Conservation (phyloP, 2,113 vertebrate genomes). For the Grantiella picta region DNA sequence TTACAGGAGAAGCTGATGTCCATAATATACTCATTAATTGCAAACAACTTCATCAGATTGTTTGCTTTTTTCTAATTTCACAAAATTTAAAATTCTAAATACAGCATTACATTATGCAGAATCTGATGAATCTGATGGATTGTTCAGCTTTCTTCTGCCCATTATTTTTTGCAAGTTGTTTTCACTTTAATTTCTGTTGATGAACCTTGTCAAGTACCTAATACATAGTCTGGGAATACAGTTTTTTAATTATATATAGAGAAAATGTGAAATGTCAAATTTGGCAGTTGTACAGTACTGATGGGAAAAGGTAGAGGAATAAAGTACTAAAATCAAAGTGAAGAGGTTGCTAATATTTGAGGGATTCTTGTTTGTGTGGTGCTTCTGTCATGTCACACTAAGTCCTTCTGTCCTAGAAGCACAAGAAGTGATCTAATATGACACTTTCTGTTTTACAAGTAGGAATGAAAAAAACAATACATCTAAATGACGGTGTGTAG, state of each 20-base stretch:
- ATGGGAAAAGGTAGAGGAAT: not conserved
- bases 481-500: not conserved
- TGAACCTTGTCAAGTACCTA: not conserved
- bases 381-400: not conserved
- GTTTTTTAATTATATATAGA: not conserved
- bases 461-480: not conserved
- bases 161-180: not conserved
- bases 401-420: not conserved
- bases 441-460: not conserved
- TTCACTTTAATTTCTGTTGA: not conserved
- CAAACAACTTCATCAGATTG: not conserved
- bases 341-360: not conserved
- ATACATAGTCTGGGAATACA: not conserved
- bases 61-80: not conserved
- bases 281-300: not conserved
- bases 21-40: accelerated
- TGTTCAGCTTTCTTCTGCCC: not conserved
- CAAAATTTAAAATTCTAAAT: not conserved
- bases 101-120: not conserved
- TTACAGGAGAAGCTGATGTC: not conserved
- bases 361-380: not conserved
- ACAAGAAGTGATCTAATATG: not conserved
- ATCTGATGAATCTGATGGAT: not conserved
- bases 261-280: not conserved
- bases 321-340: not conserved